phyloP scores from a whole-genome alignment of 2,797 vertebrate species.

The Pampus argenteus region DNA sequence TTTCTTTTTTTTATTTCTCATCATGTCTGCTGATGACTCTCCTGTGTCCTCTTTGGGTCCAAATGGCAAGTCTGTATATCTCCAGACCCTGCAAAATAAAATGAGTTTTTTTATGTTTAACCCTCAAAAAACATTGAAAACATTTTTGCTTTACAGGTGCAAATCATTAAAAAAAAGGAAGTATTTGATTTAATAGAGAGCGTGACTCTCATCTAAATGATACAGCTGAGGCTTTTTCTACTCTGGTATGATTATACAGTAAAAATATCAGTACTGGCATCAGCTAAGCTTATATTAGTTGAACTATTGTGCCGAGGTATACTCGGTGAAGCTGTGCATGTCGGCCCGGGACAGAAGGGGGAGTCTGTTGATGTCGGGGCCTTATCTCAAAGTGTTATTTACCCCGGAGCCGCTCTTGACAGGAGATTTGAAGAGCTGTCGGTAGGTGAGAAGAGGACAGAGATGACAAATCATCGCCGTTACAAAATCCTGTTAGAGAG shows the following conservation, averaged over 20 bases:
- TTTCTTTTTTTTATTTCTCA: constrained; percentile 10
- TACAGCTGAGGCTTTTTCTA: constrained; percentile 9
- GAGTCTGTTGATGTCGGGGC: constrained; percentile 45
- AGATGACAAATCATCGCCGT: constrained; percentile 40
- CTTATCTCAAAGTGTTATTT: constrained; percentile 74
- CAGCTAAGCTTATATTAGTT: constrained; percentile 59
- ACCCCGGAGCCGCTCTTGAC: constrained; percentile 55
- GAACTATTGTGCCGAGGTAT: constrained; percentile 52
- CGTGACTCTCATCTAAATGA: constrained; percentile 53
- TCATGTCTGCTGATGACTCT: constrained; percentile 26
- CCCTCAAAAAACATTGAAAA: neutral
- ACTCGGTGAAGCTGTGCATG: constrained; percentile 33
- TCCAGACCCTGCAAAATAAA: neutral
- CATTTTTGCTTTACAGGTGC: constrained; percentile 7
- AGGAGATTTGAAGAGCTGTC: constrained; percentile 60
- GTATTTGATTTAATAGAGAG: constrained; percentile 24
- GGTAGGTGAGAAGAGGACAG: constrained; percentile 43
- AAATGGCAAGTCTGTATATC: constrained; percentile 36
- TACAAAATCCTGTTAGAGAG: constrained; percentile 33
- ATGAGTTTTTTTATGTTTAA: neutral
- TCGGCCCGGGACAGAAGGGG: constrained; percentile 19
- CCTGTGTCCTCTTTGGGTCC: constrained; percentile 6
- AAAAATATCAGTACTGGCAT: constrained; percentile 57
- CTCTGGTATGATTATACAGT: constrained; percentile 30
- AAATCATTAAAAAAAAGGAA: constrained; percentile 26